phyloP scores from a whole-genome alignment of 2,113 vertebrate genomes.

The Zootoca vivipara region DNA sequence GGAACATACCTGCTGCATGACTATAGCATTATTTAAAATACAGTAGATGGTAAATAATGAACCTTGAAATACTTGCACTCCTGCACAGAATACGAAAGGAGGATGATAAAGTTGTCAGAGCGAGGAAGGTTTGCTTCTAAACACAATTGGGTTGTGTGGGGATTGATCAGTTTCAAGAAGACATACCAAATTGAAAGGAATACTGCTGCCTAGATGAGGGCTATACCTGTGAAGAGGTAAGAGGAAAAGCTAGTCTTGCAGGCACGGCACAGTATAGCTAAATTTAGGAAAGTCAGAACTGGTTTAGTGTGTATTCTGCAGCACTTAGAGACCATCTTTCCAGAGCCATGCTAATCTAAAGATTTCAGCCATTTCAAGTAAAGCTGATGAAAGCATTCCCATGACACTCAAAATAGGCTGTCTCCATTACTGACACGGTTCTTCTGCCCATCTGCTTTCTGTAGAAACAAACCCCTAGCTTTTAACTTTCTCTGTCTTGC shows the following conservation, averaged over 20 bases:
- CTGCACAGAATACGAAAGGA: not conserved
- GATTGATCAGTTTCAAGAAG: not conserved
- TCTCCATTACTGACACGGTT: not conserved
- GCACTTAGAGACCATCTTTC: not conserved
- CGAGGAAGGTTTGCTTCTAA: not conserved
- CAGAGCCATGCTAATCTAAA: too few species aligned
- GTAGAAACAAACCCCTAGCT: not conserved
- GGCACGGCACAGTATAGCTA: not conserved
- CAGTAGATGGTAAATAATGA: slow-evolving; percentile 8
- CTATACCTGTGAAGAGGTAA: too few species aligned
- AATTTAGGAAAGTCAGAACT: not conserved
- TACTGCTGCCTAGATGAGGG: not conserved
- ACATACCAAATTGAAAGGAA: not conserved
- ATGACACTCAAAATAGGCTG: not conserved
- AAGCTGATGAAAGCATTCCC: too few species aligned
- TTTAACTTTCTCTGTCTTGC: not conserved
- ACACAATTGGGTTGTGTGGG: too few species aligned
- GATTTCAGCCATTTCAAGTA: too few species aligned
- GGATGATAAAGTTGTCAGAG: not conserved
- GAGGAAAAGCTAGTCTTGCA: not conserved
- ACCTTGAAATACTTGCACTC: not conserved
- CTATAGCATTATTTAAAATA: not conserved
- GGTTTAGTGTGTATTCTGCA: not conserved
- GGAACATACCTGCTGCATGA: not conserved
- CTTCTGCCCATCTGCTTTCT: not conserved